These are phyloP conservation scores for Lamprologus lemairii DNA, from an alignment of 2,113 vertebrate species.

Conservation along the genomic window DNA sequence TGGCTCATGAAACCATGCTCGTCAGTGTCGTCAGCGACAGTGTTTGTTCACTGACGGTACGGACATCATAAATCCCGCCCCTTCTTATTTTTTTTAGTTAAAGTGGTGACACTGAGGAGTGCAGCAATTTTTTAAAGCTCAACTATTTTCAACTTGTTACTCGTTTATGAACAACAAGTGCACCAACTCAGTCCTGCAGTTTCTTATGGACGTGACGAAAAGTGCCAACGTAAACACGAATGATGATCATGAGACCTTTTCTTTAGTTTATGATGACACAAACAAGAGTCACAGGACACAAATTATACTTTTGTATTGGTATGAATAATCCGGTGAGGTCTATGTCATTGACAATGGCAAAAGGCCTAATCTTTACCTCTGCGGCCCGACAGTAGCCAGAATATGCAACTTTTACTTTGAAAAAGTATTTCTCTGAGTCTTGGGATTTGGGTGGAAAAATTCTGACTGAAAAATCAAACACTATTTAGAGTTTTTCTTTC, in stretches of 20 bases:
- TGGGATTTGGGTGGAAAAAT: rapidly evolving
- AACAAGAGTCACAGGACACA: neutral
- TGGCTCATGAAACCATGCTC: too few species aligned
- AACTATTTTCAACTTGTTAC: neutral
- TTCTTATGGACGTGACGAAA: neutral
- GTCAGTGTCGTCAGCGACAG: neutral
- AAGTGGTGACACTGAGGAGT: neutral
- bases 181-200: neutral
- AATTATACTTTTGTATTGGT: neutral
- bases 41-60: rapidly evolving
- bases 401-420: neutral
- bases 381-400: rapidly evolving
- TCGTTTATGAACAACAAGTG: rapidly evolving
- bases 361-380: neutral
- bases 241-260: neutral
- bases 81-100: neutral
- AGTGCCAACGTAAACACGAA: rapidly evolving
- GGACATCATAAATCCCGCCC: neutral
- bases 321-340: neutral
- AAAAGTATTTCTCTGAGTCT: rapidly evolving
- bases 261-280: neutral
- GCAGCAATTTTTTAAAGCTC: rapidly evolving
- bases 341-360: neutral
- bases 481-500: neutral
- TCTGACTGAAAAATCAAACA: neutral